Evolutionary conservation across 2,888 invertebrate genomes (phyloP), one percentile per base, ranked within the genome.

Genomic region (Muschampia plurimacula): DNA sequence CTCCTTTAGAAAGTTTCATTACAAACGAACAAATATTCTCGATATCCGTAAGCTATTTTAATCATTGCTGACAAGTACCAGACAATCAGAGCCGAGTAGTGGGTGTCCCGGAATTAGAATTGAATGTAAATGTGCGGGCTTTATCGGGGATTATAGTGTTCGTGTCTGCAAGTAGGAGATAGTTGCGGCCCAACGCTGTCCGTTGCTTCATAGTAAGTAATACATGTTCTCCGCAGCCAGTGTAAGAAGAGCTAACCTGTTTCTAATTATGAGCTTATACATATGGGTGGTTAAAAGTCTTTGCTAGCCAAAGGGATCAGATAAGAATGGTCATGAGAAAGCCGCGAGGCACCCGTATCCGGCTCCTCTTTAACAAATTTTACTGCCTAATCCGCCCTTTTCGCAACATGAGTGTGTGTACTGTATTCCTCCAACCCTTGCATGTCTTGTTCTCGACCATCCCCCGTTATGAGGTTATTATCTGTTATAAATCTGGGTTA

Each of bases 51-150:
- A 60, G 82, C 81, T 84, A 85, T 90, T 92, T 93, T 93, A 93
- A 94, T 94, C 92, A 93, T 90, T 82, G 84, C 78, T 78, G 83
- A 89, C 91, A 89, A 89, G 87, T 88, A 89, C 86, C 87, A 91
- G 88, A 92, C 92, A 92, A 94, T 94, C 93, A 92, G 87, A 80
- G 81, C 79, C 81, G 83, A 91, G 91, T 91, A 89, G 88, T 88
- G 89, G 91, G 89, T 86, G 86, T 89, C 83, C 84, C 87, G 84
- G 86, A 93, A 94, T 94, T 93, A 93, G 93, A 93, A 94, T 94
- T 94, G 93, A 94, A 95, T 95, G 95, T 95, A 95, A 95, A 95
- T 95, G 95, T 95, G 95, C 95, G 95, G 95, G 95, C 93, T 93
- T 95, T 95, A 95, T 95, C 95, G 91, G 89, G 94, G 94, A 95